Evolutionary conservation across 37 sponge, comb jelly and placozoan genomes (phyloP).

Genomic region (Theonella swinhoei): DNA sequence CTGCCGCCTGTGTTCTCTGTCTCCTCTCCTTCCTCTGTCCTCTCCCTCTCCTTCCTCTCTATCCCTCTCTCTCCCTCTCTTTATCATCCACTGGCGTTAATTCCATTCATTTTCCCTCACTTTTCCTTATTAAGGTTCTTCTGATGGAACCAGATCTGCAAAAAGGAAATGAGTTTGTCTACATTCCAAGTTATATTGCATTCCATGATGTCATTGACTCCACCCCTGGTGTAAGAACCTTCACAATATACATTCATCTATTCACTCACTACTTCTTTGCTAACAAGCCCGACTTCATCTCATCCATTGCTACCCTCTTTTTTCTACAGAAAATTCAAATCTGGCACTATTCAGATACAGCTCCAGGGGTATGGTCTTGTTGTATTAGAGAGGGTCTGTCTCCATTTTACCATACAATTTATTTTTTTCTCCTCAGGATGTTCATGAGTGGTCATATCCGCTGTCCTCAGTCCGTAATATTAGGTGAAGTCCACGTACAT

Average conservation of each 20-base stretch:
- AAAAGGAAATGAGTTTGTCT: slow-evolving; percentile 30
- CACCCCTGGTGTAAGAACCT: slow-evolving; percentile 21
- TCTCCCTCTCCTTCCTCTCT: not conserved
- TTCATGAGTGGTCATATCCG: slow-evolving; percentile 40
- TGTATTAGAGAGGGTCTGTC: too few relatives aligned
- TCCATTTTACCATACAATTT: too few relatives aligned
- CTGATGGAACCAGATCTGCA: slow-evolving; percentile 55
- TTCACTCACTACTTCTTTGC: not conserved
- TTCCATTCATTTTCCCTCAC: not conserved
- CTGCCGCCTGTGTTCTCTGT: not conserved
- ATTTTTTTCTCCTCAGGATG: slow-evolving; percentile 3
- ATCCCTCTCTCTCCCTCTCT: slow-evolving; percentile 3
- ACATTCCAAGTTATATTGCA: slow-evolving; percentile 66
- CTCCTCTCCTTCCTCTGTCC: not conserved
- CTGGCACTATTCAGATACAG: slow-evolving; percentile 22
- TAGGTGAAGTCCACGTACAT: not conserved
- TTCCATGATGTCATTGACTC: slow-evolving; percentile 25
- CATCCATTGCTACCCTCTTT: not conserved
- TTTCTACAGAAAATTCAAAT: slow-evolving; percentile 47
- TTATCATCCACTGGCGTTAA: not conserved
- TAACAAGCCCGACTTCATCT: too few relatives aligned
- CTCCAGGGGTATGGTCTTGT: slow-evolving; percentile 2
- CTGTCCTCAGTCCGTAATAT: slow-evolving; percentile 42
- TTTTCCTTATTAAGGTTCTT: slow-evolving; percentile 37
- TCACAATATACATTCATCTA: not conserved